phyloP scores from a whole-genome alignment of 1,140 invertebrate genomes.

The honey bee (Apis mellifera) region DNA sequence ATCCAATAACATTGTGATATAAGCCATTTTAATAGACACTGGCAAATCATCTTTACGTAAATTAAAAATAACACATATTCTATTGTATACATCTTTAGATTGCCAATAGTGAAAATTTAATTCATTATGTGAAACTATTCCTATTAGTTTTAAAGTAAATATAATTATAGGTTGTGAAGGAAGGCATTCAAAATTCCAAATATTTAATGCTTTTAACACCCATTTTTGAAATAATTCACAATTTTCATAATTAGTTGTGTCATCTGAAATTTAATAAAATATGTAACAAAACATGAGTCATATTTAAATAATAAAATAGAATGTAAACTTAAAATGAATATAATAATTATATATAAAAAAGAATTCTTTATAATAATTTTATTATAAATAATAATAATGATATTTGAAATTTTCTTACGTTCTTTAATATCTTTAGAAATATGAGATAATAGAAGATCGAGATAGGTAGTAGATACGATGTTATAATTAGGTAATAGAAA shows the following conservation, averaged over 20 bases:
- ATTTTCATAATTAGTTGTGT: slow-evolving; percentile 57
- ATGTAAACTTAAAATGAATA: not conserved
- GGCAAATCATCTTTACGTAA: slow-evolving; percentile 70
- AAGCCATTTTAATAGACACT: slow-evolving; percentile 84
- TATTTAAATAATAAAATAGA: not conserved
- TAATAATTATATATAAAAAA: not conserved
- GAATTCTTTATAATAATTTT: not conserved
- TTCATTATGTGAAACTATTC: slow-evolving; percentile 77
- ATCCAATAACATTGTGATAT: slow-evolving; percentile 82
- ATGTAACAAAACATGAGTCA: not conserved
- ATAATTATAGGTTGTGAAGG: slow-evolving; percentile 76
- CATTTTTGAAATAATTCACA: slow-evolving; percentile 68
- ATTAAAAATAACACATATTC: slow-evolving; percentile 72
- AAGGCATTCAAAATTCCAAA: slow-evolving; percentile 68
- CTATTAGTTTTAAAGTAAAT: slow-evolving; percentile 80
- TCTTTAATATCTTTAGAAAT: slow-evolving; percentile 68
- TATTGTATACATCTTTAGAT: slow-evolving; percentile 73
- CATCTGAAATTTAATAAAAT: slow-evolving; percentile 47
- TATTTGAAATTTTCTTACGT: slow-evolving; percentile 61
- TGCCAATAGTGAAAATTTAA: slow-evolving; percentile 73
- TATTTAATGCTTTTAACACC: slow-evolving; percentile 69
- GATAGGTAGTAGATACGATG: slow-evolving; percentile 73
- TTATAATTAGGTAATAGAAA: slow-evolving; percentile 76
- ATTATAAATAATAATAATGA: not conserved
- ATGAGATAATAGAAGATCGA: slow-evolving; percentile 77